Evolutionary conservation across 1,140 invertebrate genomes (phyloP), one percentile per base, ranked within the genome.

Genomic region (Thaumatotibia leucotreta): DNA sequence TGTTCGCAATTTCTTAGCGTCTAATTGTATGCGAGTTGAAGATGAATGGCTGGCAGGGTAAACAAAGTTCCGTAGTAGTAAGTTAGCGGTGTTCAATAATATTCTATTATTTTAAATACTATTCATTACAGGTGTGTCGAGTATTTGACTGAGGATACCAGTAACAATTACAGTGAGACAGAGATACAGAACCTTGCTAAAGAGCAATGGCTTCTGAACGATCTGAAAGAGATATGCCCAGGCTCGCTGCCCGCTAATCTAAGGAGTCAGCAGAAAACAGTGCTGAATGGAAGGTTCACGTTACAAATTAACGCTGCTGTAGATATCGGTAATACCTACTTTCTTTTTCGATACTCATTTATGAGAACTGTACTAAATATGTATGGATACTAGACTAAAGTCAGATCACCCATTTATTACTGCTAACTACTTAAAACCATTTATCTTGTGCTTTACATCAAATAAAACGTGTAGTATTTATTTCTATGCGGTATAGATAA

Each of bases 161-260:
- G 69, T 32, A 73, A 70, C 63, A 70, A 71, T 45, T 75, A 79
- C 9, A 84, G 50, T 52, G 75, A 77, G 61, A 63, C 61, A 17
- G 80, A 89, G 27, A 78, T 92, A 31, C 73, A 86, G 68, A 73
- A 73, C 4, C 68, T 83, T 61, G 88, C 88, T 4, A 87, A 80
- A 65, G 83, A 89, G 49, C 91, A 92, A 66, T 92, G 91, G 91
- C 63, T 92, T 4, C 69, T 92, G n/a, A 86, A 89, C 75, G 83
- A 91, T 68, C 68, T 92, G n/a, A 84, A 75, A 24, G 82, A 89
- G 1, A 87, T 91, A 39, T 88, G 83, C 27, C 85, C 89, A 0
- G 91, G 90, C 0, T 90, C 74, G 17, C 63, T 92, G 4, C 91
- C 90, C 0, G 32, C 66, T 0, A 83, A 87, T 63, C 61, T 92